phyloP scores from a whole-genome alignment of 2,113 vertebrate species.

The Coregonus clupeaformis region DNA sequence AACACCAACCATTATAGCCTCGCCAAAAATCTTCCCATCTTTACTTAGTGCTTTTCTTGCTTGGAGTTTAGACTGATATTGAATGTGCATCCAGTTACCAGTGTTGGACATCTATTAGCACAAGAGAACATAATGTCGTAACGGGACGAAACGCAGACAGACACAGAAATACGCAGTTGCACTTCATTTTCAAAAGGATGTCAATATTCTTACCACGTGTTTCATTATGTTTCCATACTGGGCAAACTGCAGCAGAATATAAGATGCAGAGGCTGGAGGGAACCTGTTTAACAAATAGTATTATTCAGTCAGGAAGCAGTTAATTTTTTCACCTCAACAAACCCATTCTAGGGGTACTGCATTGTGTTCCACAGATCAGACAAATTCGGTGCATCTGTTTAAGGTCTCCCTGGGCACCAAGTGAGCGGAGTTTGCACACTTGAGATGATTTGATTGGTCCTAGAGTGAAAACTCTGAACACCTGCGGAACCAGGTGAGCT shows the following conservation, averaged over 20 bases:
- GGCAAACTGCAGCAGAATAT: constrained; percentile 95
- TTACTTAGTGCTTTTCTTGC: constrained; percentile 95
- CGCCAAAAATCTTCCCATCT: constrained; percentile 94
- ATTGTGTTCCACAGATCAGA: too few species aligned
- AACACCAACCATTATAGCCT: constrained; percentile 96
- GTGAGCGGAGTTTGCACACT: too few species aligned
- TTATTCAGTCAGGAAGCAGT: neutral
- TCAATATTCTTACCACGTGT: constrained; percentile 82
- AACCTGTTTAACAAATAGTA: constrained; percentile 75
- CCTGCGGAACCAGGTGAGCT: too few species aligned
- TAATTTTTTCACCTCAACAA: neutral
- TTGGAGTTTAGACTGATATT: constrained; percentile 93
- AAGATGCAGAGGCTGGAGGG: constrained; percentile 94
- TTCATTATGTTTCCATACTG: constrained; percentile 97
- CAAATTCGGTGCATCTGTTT: too few species aligned
- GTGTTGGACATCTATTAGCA: constrained; percentile 89
- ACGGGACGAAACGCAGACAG: neutral
- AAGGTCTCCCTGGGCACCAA: too few species aligned
- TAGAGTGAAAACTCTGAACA: too few species aligned
- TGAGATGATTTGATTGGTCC: too few species aligned
- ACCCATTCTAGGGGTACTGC: neutral
- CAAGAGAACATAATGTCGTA: neutral
- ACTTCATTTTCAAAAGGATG: neutral
- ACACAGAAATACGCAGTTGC: constrained; percentile 27
- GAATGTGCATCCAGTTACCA: constrained; percentile 99